phyloP scores from a whole-genome alignment of 2,113 vertebrate genomes.

The Micromys minutus region DNA sequence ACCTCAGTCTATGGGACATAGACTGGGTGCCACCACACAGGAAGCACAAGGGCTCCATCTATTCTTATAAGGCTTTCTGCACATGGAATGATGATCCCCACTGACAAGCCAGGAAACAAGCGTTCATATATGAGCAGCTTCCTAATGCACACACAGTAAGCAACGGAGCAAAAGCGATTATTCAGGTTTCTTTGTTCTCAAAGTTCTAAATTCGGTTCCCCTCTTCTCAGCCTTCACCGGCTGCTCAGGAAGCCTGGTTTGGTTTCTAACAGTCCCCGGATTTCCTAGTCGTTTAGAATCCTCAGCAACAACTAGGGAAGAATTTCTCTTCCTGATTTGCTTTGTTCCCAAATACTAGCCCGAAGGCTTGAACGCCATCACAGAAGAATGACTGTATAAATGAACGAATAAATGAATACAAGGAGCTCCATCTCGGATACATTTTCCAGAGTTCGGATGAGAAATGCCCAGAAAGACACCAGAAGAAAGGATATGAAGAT shows the following conservation, averaged over 20 bases:
- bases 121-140: neutral
- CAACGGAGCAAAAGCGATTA: neutral
- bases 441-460: neutral
- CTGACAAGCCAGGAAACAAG: constrained; percentile 37
- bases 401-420: neutral
- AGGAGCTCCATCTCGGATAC: neutral
- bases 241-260: neutral
- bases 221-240: neutral
- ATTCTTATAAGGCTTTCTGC: neutral
- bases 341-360: neutral
- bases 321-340: constrained; percentile 27
- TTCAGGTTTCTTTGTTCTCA: neutral
- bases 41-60: neutral
- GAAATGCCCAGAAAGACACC: constrained; percentile 28
- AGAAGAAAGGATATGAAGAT: constrained; percentile 1
- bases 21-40: neutral
- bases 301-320: neutral
- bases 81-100: neutral
- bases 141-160: neutral
- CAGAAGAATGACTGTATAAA: neutral
- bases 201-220: neutral
- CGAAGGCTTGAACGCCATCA: neutral
- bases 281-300: constrained; percentile 15
- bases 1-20: neutral
- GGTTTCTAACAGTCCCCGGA: neutral